Base-by-base conservation (phyloP, 2,888 invertebrate species). In the Eucera pruinosa region DNA sequence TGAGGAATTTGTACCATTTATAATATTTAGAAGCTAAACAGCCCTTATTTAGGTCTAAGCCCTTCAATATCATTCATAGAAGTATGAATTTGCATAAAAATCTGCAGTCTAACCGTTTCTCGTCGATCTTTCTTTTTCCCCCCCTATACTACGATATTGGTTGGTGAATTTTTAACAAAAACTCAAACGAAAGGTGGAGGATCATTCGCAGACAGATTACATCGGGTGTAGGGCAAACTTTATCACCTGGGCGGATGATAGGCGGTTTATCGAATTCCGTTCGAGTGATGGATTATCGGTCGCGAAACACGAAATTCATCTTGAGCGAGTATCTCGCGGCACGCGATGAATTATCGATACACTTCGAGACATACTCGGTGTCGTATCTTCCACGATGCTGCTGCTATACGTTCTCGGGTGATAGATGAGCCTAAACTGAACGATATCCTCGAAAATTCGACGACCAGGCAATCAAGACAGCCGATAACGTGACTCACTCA, bases 301-400 rank as follows among this genome's bases (percentile, higher is more conserved):
- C 58, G 43, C 45, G 69, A 64, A 52, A 68, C 71, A 76, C 61
- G 64, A 61, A 83, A 83, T 84, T 84, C 81, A 81, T 81, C 84
- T 83, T 76, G 58, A 36, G 39, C 73, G 36, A 27, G 55, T 65
- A 72, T 76, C 72, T 60, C 65, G 15, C 25, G 68, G 58, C 64
- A 36, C 50, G 25, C 67, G 68, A 71, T 78, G 81, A 84, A 84
- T 84, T 84, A 84, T 84, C 86, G 86, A 85, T 83, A 83, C 83
- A 75, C 68, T 76, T 69, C 43, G 80, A 67, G 74, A 80, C 80
- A 75, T 48, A 13, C 69, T 69, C 27, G 55, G 48, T 33, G 18
- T 30, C 30, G 58, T 50, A 73, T n/a, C 78, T 71, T n/a, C 65
- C 43, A 60, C 58, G n/a, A n/a, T 39, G 27, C 39, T n/a, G 39